Evolutionary conservation across 2,797 vertebrate genomes (phyloP).

Genomic region (Argya squamiceps): DNA sequence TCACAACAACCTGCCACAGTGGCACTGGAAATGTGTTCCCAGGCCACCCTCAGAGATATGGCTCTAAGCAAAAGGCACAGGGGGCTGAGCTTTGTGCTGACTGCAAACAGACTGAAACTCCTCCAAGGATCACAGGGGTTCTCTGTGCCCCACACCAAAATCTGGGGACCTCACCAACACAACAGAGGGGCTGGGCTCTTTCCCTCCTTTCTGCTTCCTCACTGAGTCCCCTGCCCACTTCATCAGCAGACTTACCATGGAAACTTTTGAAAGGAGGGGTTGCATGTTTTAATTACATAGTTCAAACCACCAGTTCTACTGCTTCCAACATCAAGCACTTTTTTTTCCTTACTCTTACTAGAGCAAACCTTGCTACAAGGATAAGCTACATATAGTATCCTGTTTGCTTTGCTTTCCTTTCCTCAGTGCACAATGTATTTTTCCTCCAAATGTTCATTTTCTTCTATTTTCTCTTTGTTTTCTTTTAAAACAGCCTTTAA

Average conservation of each 20-base stretch:
- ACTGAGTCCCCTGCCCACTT: neutral
- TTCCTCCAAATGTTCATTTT: neutral
- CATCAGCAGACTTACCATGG: neutral
- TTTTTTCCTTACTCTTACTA: neutral
- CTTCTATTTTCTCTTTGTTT: neutral
- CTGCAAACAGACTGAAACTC: neutral
- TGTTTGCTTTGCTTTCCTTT: neutral
- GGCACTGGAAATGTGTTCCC: neutral
- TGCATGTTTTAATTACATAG: neutral
- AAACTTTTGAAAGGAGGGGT: neutral
- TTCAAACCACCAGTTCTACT: neutral
- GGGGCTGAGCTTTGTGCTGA: neutral
- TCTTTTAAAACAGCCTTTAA: neutral
- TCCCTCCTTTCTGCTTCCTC: neutral
- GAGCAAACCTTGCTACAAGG: neutral
- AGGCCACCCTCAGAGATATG: neutral
- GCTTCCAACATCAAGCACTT: neutral
- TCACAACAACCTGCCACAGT: neutral
- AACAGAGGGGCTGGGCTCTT: neutral
- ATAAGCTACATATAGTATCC: neutral
- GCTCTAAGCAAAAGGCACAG: neutral
- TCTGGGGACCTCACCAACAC: neutral
- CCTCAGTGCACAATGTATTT: neutral
- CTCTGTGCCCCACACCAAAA: neutral
- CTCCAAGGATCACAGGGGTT: fast-evolving